Evolutionary conservation across 1,140 invertebrate genomes (phyloP), one percentile per base, ranked within the genome.

Genomic region (Drosophila mayri): DNA sequence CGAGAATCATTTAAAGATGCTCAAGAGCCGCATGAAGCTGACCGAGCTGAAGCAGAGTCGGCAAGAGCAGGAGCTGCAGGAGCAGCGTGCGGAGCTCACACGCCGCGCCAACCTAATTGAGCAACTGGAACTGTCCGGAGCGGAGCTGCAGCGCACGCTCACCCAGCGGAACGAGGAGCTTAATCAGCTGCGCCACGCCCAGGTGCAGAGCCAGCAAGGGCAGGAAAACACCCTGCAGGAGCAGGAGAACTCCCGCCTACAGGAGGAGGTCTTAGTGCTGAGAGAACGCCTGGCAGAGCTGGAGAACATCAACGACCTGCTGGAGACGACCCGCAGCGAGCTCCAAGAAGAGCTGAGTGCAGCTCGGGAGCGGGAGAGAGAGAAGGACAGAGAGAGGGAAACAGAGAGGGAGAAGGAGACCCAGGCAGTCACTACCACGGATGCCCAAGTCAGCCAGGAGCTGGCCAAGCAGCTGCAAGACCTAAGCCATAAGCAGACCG

Each of bases 391-490:
- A 91, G 44, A 95, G 74, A 95, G 35, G 35, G 35, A 35, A 12
- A 12, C 10, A 96, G 97, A 97, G 35, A 58, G 20, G 95, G 96
- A 38, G 95, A 96, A 96, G 12, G 95, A 96, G 92, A 95, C 47
- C 5, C 44, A 65, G 16, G n/a, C 44, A 1, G 35, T 16, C 20
- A 20, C 46, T n/a, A 80, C 80, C 1, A 87, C 83, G 0, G 90
- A 92, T 22, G 63, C 57, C 6, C 90, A 91, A 54, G 85, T 92
- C 0, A 87, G 88, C 40, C 50, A 70, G 49, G 91, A 92, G 71
- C 66, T 92, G 72, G 91, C 88, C 46, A 92, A 92, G 54, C 91
- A 92, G 65, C 78, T 93, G 20, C 78, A 92, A 25, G 81, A 93
- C 32, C 49, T 92, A 22, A 75, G 81, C 64, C 61, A 84, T 14